phyloP scores from a whole-genome alignment of 2,797 vertebrate species.

The Chiroxiphia lanceolata region DNA sequence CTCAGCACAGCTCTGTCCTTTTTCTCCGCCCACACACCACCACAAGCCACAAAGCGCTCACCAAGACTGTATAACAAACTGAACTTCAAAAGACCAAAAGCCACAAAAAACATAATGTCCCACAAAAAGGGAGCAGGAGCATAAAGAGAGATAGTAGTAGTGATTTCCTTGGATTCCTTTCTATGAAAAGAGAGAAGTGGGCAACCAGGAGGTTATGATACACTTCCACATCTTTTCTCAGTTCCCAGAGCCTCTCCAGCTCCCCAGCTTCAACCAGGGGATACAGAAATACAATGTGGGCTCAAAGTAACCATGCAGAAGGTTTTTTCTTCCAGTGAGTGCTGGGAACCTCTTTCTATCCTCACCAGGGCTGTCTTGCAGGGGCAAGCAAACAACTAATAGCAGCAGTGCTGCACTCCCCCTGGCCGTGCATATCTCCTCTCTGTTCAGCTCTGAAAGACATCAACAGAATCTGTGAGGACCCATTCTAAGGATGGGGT shows the following conservation, averaged over 20 bases:
- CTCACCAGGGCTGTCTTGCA: background rate
- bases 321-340: background rate
- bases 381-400: background rate
- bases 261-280: background rate
- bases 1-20: constrained; percentile 34
- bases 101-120: constrained; percentile 34
- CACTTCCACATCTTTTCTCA: background rate
- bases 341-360: background rate
- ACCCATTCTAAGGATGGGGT: background rate
- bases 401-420: background rate
- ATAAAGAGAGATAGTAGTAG: background rate
- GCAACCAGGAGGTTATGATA: background rate
- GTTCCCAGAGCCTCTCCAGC: background rate
- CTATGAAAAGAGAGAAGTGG: background rate
- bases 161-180: background rate
- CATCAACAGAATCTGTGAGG: background rate
- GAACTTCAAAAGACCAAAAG: constrained; percentile 56
- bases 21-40: constrained; percentile 39
- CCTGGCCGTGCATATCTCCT: background rate
- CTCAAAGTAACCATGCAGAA: background rate
- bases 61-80: constrained; percentile 43
- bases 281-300: background rate
- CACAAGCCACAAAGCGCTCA: constrained; percentile 58
- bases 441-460: background rate
- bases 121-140: constrained; percentile 44